These are phyloP conservation scores for Calyptommatus sinebrachiatus DNA, from an alignment of 2,113 vertebrate species.

Conservation along the genomic window DNA sequence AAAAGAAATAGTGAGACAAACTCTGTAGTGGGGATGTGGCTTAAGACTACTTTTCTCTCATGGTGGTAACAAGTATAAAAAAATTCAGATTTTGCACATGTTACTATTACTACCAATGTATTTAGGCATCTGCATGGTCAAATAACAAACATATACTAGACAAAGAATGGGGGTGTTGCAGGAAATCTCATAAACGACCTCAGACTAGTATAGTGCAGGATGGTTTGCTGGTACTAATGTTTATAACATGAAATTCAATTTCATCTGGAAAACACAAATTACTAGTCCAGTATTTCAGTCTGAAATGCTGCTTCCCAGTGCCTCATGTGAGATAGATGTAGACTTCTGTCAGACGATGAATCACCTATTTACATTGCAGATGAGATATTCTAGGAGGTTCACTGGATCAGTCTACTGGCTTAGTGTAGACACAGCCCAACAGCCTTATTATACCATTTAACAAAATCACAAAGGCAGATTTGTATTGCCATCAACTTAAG, in stretches of 20 bases:
- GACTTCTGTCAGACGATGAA: too few species aligned
- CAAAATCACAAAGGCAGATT: neutral
- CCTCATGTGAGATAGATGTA: too few species aligned
- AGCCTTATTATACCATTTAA: neutral
- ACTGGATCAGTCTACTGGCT: neutral
- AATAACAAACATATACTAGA: neutral
- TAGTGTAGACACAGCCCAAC: neutral
- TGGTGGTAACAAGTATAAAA: too few species aligned
- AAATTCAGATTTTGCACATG: neutral
- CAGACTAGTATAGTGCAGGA: neutral
- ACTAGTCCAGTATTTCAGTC: too few species aligned
- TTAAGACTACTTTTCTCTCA: too few species aligned
- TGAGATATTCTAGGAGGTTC: too few species aligned
- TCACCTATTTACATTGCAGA: too few species aligned
- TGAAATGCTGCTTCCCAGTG: too few species aligned
- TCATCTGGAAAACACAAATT: too few species aligned
- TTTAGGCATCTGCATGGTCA: neutral
- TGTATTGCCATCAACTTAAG: neutral
- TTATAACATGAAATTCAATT: neutral
- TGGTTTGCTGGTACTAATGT: neutral
- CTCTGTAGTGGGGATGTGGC: too few species aligned
- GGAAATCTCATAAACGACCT: neutral
- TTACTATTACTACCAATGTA: neutral
- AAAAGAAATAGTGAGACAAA: too few species aligned
- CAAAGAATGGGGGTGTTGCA: neutral